Percentiles rank a stretch among this genome's conserved stretches.
Evolutionary conservation across 1,140 invertebrate genomes (phyloP).

Genomic region (Delia radicum): DNA sequence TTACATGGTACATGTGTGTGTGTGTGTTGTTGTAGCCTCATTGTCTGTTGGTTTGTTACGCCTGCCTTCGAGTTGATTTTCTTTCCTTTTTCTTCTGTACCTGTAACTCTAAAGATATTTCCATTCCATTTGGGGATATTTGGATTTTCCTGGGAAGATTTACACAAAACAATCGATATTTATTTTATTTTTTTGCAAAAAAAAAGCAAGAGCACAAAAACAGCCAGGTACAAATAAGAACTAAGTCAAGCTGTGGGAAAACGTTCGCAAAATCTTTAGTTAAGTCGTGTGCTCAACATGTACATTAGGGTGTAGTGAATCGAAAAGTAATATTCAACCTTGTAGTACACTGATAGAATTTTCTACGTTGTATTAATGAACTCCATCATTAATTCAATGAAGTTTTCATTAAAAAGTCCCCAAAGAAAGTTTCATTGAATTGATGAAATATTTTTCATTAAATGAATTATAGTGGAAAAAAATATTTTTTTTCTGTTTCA

Average conservation of each 20-base stretch:
- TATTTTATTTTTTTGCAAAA: not conserved
- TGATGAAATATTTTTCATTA: no score
- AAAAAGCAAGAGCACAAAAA: not conserved
- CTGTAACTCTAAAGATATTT: conserved; percentile 2
- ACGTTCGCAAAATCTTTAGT: conserved; percentile 15
- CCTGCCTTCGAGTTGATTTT: not conserved
- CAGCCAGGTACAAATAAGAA: conserved; percentile 17
- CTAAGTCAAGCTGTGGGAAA: conserved; percentile 26
- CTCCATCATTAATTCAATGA: no score
- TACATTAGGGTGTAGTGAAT: no score
- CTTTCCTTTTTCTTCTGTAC: not conserved
- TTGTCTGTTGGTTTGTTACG: conserved; percentile 9
- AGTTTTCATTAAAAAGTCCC: no score
- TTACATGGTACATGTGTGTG: not conserved
- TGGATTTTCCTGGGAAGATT: conserved; percentile 26
- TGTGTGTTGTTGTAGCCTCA: not conserved
- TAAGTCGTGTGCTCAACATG: conserved; percentile 12
- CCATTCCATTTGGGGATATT: conserved; percentile 21
- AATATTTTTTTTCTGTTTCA: no score
- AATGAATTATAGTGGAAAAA: no score
- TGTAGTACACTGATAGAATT: no score
- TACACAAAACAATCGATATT: conserved; percentile 17
- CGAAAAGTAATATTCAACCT: no score
- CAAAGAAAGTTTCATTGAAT: no score
- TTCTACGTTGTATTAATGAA: no score